These are phyloP conservation scores for Panopea generosa DNA, from an alignment of 2,888 invertebrate species.

Conservation along the genomic window DNA sequence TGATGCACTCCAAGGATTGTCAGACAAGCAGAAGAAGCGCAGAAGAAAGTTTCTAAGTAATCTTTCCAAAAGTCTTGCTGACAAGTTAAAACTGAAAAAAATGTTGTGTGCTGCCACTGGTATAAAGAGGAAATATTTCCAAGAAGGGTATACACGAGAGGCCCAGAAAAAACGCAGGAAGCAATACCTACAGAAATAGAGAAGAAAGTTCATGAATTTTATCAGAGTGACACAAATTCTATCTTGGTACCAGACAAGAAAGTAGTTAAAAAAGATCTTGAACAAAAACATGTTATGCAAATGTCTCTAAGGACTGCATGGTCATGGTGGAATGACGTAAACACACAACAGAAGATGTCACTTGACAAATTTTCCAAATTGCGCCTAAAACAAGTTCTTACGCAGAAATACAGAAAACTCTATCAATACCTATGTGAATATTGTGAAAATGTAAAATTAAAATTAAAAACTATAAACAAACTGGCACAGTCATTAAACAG, in stretches of 20 bases:
- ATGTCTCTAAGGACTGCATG: conserved; percentile 25
- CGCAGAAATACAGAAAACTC: conserved; percentile 12
- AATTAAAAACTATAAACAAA: conserved; percentile 8
- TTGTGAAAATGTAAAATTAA: conserved; percentile 18
- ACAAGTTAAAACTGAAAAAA: neutral
- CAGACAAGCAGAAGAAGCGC: neutral
- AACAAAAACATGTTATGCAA: conserved; percentile 23
- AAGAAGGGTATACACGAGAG: neutral
- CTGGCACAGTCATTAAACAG: conserved; percentile 4
- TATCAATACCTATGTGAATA: conserved; percentile 20
- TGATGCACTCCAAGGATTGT: neutral
- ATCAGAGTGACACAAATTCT: conserved; percentile 4
- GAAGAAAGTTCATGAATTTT: conserved; percentile 12
- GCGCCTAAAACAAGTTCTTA: conserved; percentile 9
- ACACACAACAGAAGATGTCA: conserved; percentile 15
- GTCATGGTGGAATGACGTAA: conserved; percentile 21
- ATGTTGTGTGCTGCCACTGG: conserved; percentile 15
- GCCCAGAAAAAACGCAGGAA: conserved; percentile 8
- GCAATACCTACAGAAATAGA: neutral
- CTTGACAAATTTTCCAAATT: conserved; percentile 23
- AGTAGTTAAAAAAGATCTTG: conserved; percentile 24
- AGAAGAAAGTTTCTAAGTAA: neutral
- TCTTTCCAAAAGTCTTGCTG: neutral
- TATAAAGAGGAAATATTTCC: conserved; percentile 17
- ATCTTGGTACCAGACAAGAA: conserved; percentile 24